Conservation (phyloP, 2,888 invertebrate species). For the Geophilus truncorum region DNA sequence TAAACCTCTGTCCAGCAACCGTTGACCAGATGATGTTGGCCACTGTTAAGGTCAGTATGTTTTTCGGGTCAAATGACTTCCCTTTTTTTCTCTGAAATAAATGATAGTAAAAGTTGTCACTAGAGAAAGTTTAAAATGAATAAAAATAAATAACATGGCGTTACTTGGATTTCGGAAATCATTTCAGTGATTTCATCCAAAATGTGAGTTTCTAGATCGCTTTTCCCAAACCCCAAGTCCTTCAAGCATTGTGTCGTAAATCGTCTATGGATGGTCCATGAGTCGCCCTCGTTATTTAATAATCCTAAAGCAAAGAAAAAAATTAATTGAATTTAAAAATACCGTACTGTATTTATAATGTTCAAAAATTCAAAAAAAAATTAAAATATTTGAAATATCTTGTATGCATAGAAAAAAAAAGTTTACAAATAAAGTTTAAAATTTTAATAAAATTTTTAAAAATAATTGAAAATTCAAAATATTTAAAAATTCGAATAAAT, state of each 20-base stretch:
- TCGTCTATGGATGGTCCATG: not conserved
- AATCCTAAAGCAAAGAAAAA: not conserved
- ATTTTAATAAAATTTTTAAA: no score
- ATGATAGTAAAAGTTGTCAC: no score
- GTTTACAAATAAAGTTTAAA: not conserved
- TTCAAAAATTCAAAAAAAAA: no score
- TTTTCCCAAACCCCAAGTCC: not conserved
- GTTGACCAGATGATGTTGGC: slow-evolving; percentile 29
- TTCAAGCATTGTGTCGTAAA: not conserved
- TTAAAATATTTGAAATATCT: no score
- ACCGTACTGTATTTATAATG: no score
- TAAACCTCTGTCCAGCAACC: not conserved
- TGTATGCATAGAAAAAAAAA: not conserved
- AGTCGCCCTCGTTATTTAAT: slow-evolving; percentile 21
- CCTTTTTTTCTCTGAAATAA: slow-evolving; percentile 18
- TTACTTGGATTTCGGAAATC: not conserved
- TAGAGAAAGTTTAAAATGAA: no score
- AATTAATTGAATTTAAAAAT: no score
- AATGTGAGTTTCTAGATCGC: not conserved
- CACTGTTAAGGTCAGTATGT: not conserved
- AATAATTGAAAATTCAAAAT: no score
- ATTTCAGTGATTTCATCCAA: not conserved
- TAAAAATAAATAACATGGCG: not conserved
- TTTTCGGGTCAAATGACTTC: not conserved
- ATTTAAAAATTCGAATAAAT: no score